Evolutionary conservation across 2,797 vertebrate genomes (phyloP).

Genomic region (Sorex maritimensis): DNA sequence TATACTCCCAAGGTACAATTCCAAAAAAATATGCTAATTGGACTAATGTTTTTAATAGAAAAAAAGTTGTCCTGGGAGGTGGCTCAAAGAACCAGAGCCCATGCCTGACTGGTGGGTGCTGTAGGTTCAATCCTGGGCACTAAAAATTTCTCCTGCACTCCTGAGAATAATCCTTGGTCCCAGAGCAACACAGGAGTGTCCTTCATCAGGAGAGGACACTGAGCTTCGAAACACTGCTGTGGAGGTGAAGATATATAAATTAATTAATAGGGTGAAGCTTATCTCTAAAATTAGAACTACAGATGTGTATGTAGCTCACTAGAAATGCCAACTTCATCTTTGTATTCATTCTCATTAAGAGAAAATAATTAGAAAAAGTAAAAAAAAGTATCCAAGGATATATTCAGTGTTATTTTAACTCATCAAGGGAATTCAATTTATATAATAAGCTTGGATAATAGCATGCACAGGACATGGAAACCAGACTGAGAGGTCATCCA

Average conservation of each 20-base stretch:
- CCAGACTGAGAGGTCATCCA: not conserved
- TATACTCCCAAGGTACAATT: conserved; percentile 48
- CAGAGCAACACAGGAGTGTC: no score
- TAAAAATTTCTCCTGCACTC: no score
- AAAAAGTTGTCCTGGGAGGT: no score
- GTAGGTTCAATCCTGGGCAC: no score
- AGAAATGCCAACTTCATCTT: conserved; percentile 27
- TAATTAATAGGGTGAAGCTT: not conserved
- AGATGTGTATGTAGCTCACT: conserved; percentile 54
- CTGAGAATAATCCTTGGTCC: no score
- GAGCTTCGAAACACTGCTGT: no score
- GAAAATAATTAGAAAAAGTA: conserved; percentile 46
- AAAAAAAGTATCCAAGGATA: conserved; percentile 52
- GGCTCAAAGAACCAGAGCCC: no score
- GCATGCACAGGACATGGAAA: not conserved
- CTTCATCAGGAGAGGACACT: no score
- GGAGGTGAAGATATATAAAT: no score
- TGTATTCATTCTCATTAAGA: not conserved
- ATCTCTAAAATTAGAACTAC: conserved; percentile 21
- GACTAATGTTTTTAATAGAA: no score
- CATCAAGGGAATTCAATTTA: not conserved
- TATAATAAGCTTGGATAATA: not conserved
- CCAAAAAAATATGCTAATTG: conserved; percentile 27
- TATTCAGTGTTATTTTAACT: conserved; percentile 60
- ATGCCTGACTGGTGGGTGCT: no score